A percentile compares a stretch with the other conserved stretches of the same genome.
Conservation (phyloP, 2,797 vertebrate genomes). For the Phyllotis vaccarum region DNA sequence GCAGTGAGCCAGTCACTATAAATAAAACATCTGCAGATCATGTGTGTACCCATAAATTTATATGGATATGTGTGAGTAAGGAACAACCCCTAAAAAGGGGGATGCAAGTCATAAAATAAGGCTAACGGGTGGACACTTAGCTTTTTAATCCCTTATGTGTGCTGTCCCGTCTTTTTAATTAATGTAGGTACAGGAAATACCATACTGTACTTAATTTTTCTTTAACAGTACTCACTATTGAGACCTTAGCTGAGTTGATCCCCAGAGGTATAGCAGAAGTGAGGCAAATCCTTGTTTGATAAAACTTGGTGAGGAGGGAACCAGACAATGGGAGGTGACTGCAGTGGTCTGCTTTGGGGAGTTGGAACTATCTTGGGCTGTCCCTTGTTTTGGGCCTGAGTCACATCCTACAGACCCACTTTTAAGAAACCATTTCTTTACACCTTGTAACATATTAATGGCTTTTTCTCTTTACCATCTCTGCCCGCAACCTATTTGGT, state of each 20-base stretch:
- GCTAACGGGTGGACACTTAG: conserved; percentile 83
- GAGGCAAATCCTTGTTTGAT: not conserved
- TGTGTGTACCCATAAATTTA: conserved; percentile 75
- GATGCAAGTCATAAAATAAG: conserved; percentile 81
- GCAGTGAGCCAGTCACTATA: conserved; percentile 84
- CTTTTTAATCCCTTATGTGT: conserved; percentile 83
- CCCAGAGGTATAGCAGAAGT: not conserved
- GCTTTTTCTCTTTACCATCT: conserved; percentile 68
- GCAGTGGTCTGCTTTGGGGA: not conserved
- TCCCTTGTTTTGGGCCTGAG: not conserved
- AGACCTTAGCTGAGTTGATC: conserved; percentile 64
- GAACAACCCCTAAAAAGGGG: conserved; percentile 83
- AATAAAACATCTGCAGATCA: conserved; percentile 86
- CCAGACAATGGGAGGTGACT: not conserved
- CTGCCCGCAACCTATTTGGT: conserved; percentile 52
- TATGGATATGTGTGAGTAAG: conserved; percentile 77
- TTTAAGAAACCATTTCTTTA: conserved; percentile 46
- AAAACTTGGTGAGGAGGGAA: not conserved
- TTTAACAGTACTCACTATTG: conserved; percentile 31
- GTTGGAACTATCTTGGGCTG: not conserved
- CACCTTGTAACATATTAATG: conserved; percentile 74
- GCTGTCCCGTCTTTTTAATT: conserved; percentile 72
- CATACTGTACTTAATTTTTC: conserved; percentile 48
- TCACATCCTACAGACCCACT: not conserved
- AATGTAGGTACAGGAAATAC: conserved; percentile 57